Conservation (phyloP, 2,113 vertebrate genomes). For the Ceratotherium simum region DNA sequence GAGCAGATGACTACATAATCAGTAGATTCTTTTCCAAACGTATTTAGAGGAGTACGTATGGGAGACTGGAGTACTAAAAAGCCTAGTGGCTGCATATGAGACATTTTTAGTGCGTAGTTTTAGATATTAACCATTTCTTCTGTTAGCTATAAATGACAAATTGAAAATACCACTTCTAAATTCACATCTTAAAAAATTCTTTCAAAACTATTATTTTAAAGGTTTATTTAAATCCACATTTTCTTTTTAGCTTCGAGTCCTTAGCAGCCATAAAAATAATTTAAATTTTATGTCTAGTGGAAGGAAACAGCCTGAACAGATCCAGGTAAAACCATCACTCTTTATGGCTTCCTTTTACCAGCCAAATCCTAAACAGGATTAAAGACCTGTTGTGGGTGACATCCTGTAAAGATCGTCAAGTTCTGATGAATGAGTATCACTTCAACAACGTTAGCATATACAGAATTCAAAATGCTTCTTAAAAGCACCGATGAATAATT, state of each 20-base stretch:
- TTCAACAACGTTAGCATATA: background rate
- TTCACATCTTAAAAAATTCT: background rate
- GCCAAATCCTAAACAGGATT: background rate
- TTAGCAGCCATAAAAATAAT: background rate
- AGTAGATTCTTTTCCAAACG: background rate
- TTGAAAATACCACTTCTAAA: conserved; percentile 20
- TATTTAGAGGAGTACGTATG: background rate
- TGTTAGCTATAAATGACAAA: background rate
- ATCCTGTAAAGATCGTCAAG: background rate
- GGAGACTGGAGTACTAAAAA: background rate
- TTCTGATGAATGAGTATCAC: background rate
- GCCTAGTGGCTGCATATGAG: background rate
- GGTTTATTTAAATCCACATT: background rate
- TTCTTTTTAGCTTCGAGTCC: background rate
- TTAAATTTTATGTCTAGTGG: background rate
- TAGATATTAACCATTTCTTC: conserved; percentile 14
- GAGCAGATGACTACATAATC: background rate
- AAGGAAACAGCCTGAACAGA: background rate
- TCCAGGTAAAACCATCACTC: background rate
- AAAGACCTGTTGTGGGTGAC: background rate
- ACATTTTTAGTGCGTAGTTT: background rate
- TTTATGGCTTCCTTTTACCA: background rate
- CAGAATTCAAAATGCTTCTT: background rate
- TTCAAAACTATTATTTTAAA: background rate
- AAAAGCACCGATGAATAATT: conserved; percentile 57